A percentile compares a stretch with the other conserved stretches of the same genome.
phyloP scores from a whole-genome alignment of 2,888 invertebrate species.

The Thera britannica region DNA sequence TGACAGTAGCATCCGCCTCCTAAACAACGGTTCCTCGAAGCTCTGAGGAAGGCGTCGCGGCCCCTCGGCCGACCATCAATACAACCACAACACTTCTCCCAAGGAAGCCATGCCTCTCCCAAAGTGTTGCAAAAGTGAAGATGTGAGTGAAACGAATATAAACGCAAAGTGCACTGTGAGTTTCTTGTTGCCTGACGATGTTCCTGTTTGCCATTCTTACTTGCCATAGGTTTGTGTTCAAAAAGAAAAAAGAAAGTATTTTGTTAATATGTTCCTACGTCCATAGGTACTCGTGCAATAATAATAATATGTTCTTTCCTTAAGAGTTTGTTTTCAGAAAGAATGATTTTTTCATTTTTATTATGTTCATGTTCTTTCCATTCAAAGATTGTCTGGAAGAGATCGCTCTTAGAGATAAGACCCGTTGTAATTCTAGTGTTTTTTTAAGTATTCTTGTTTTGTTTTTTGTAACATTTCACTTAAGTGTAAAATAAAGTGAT shows the following conservation, averaged over 20 bases:
- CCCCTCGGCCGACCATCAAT: constrained; percentile 57
- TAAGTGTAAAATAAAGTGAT: too few species aligned
- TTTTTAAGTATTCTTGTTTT: too few species aligned
- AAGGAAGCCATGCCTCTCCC: constrained; percentile 69
- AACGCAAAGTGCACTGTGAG: constrained; percentile 66
- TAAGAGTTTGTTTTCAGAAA: too few species aligned
- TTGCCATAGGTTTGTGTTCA: constrained; percentile 8
- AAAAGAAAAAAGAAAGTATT: neutral
- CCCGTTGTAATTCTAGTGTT: too few species aligned
- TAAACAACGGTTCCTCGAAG: constrained; percentile 77
- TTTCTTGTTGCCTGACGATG: constrained; percentile 57
- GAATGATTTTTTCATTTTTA: too few species aligned
- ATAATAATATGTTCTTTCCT: too few species aligned
- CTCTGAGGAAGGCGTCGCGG: constrained; percentile 73
- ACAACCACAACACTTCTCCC: neutral
- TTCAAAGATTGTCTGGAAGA: too few species aligned
- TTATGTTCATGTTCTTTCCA: too few species aligned
- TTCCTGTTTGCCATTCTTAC: constrained; percentile 3
- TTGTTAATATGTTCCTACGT: too few species aligned
- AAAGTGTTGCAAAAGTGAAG: constrained; percentile 73
- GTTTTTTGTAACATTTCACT: too few species aligned
- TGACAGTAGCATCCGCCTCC: constrained; percentile 74
- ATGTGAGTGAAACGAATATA: constrained; percentile 49
- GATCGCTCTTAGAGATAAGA: too few species aligned
- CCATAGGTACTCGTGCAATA: too few species aligned